Conservation (phyloP, 2,113 vertebrate species). For the Syrmaticus mikado region DNA sequence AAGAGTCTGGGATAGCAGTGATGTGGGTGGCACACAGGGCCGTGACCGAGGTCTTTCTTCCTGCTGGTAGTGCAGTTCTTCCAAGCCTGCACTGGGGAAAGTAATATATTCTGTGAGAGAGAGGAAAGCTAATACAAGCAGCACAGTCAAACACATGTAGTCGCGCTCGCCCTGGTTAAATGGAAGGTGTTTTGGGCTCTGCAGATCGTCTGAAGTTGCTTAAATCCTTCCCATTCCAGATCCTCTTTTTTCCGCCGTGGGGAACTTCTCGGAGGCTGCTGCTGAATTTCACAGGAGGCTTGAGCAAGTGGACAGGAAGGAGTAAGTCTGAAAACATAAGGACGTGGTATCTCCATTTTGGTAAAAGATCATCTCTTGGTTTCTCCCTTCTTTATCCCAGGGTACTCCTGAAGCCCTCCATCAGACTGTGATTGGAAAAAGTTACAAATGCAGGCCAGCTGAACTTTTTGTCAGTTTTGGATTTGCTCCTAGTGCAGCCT, state of each 20-base stretch:
- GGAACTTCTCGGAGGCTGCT: constrained; percentile 87
- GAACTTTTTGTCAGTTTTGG: neutral
- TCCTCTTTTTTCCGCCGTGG: constrained; percentile 88
- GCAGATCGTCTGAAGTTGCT: neutral
- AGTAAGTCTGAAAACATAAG: constrained; percentile 80
- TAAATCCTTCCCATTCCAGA: constrained; percentile 74
- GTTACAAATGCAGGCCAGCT: neutral
- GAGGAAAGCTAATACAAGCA: neutral
- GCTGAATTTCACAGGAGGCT: constrained; percentile 85
- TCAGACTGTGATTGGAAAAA: neutral
- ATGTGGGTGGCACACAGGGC: accelerated
- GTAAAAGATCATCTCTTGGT: neutral
- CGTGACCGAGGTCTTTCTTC: accelerated
- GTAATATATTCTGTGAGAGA: neutral
- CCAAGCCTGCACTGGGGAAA: neutral
- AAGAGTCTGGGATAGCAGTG: accelerated
- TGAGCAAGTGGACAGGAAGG: constrained; percentile 77
- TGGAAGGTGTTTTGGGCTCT: neutral
- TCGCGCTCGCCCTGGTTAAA: neutral
- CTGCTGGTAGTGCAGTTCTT: neutral
- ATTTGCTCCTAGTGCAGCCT: neutral
- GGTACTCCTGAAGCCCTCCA: neutral
- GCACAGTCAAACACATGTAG: neutral
- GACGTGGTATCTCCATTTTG: neutral
- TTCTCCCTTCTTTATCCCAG: neutral